Evolutionary conservation across 2,888 invertebrate genomes (phyloP), one percentile per base, ranked within the genome.

Genomic region (Scaptomyza polygonia): DNA sequence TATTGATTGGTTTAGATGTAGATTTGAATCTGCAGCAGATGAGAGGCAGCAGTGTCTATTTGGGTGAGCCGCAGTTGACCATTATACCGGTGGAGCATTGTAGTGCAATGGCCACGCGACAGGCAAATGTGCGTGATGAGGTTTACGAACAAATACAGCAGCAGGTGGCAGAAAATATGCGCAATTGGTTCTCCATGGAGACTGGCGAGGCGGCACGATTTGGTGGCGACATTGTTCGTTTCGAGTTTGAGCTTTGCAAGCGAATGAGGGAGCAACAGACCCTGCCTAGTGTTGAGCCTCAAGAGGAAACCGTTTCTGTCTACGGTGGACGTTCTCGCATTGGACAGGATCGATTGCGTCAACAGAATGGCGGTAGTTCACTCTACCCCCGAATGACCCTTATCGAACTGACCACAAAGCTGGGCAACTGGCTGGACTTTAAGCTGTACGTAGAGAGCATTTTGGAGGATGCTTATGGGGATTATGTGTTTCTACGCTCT

Each of bases 171-270:
- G 67, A 79, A 0, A 90, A 91, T 45, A 71, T 91, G 62, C 67
- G 71, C 5, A 65, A 67, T 5, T 91, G 91, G 91, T 79, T 91
- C 9, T 66, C 65, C 2, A 40, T 90, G 32, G 72, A 74, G 3
- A 76, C 70, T 7, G 71, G 67, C 0, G 88, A 89, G 18, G 86
- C 90, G 0, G 62, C 64, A 0, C 83, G 80, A 2, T 72, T 88
- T 12, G 90, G 88, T 5, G 84, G 81, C 4, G 87, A 89, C 29
- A 79, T 91, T 3, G 67, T 90, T 0, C 77, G 87, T 30, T 91
- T 91, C 16, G 91, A 91, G 54, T 88, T 86, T 30, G 86, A 89
- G 21, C 76, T 90, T 11, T 90, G 90, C 64, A 81, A 86, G 40
- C 71, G 64, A 6, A 87, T 89, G 86, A 69, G 88, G 0, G 64